Evolutionary conservation across 2,797 vertebrate genomes (phyloP).

Genomic region (Microchirus variegatus): DNA sequence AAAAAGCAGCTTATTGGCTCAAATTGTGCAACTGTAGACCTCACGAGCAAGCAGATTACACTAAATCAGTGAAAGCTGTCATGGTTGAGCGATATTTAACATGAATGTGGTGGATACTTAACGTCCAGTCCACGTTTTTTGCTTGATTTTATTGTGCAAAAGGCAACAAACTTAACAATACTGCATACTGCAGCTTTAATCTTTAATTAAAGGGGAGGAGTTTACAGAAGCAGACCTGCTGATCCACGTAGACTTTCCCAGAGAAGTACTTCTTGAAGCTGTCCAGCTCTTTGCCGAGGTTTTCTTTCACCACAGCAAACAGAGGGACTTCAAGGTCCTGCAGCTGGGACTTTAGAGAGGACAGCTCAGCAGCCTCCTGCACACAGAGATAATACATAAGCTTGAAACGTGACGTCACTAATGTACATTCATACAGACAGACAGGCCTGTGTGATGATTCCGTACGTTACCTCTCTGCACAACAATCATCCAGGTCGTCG

Average conservation of each 20-base stretch:
- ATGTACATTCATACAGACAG: background rate
- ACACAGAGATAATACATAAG: constrained; percentile 2
- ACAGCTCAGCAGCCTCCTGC: constrained; percentile 83
- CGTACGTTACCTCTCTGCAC: constrained; percentile 92
- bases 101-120: too few species aligned
- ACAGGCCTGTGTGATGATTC: background rate
- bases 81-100: too few species aligned
- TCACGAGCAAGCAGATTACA: too few species aligned
- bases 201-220: background rate
- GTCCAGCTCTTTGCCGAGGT: constrained; percentile 87
- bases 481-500: constrained; percentile 97
- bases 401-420: background rate
- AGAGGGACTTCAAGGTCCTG: constrained; percentile 90
- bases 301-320: constrained; percentile 93
- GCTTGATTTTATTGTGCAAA: too few species aligned
- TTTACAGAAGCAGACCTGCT: constrained; percentile 79
- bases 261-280: constrained; percentile 91
- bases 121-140: too few species aligned
- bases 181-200: background rate
- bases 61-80: too few species aligned
- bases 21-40: background rate
- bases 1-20: constrained; percentile 40
- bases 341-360: constrained; percentile 90
- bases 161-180: too few species aligned
- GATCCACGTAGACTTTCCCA: constrained; percentile 92